Evolutionary conservation across 2,113 vertebrate genomes (phyloP).

Genomic region (Camelus bactrianus): DNA sequence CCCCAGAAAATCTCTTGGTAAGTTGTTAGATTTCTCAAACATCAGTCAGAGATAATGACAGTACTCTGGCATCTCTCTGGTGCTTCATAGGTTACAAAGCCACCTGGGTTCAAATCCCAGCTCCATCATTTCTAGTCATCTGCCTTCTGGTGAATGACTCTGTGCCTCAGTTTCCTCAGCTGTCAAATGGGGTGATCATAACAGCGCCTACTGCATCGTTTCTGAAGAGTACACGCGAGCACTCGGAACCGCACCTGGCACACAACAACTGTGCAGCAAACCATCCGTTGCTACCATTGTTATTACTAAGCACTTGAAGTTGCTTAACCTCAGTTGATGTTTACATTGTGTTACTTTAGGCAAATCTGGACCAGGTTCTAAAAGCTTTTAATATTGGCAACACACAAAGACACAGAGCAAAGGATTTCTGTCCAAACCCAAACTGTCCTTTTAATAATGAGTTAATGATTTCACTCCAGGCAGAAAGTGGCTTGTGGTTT

Average conservation of each 20-base stretch:
- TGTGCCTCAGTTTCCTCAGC: not conserved
- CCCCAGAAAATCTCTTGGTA: not conserved
- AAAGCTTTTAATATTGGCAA: not conserved
- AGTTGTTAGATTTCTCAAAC: not conserved
- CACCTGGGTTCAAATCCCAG: not conserved
- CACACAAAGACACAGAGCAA: not conserved
- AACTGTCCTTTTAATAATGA: not conserved
- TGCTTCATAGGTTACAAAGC: not conserved
- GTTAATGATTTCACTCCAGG: not conserved
- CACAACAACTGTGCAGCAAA: not conserved
- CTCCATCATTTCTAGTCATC: not conserved
- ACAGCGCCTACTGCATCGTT: not conserved
- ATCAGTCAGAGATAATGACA: not conserved
- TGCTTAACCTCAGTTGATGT: not conserved
- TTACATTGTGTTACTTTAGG: not conserved
- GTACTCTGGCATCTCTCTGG: not conserved
- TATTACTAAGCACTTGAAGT: not conserved
- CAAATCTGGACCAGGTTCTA: not conserved
- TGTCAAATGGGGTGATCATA: not conserved
- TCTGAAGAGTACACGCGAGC: not conserved
- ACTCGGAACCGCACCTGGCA: not conserved
- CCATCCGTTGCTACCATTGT: not conserved
- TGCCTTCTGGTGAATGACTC: not conserved
- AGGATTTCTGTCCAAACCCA: constrained; percentile 38
- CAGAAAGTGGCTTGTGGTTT: not conserved